These are phyloP conservation scores for Marmota flaviventris DNA, from an alignment of 2,113 vertebrate species.

Conservation along the genomic window DNA sequence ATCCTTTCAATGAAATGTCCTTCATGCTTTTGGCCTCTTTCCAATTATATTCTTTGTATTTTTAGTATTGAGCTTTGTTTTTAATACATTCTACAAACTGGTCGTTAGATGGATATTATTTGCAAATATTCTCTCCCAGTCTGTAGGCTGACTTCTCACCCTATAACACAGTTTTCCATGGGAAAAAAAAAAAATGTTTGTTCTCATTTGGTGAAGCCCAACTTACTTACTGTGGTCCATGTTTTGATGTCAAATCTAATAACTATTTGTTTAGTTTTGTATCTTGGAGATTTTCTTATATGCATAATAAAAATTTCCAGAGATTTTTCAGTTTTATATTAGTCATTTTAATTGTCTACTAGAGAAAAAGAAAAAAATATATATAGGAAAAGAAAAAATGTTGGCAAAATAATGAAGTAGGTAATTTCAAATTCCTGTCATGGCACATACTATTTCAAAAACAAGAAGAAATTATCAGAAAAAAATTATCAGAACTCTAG, in stretches of 20 bases:
- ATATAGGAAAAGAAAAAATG: neutral
- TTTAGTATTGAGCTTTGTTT: neutral
- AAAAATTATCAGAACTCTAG: too few relatives aligned
- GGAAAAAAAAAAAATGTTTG: neutral
- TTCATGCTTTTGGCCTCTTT: neutral
- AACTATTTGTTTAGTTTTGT: neutral
- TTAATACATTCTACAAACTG: neutral
- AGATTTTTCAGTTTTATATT: neutral
- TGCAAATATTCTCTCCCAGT: neutral
- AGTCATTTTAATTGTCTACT: neutral
- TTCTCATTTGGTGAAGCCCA: too few relatives aligned
- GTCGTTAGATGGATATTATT: neutral
- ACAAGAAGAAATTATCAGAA: too few relatives aligned
- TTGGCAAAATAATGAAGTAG: neutral
- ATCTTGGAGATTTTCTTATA: neutral
- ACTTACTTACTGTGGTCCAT: neutral
- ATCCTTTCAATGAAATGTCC: neutral
- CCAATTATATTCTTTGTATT: neutral
- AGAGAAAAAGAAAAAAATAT: neutral
- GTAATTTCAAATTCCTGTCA: neutral
- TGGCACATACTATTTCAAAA: neutral
- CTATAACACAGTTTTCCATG: neutral
- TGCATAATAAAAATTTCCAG: too few relatives aligned
- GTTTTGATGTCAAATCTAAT: neutral
- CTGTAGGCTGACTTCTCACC: neutral